Evolutionary conservation across 2,888 invertebrate genomes (phyloP).

Genomic region (Smittia aterrima): DNA sequence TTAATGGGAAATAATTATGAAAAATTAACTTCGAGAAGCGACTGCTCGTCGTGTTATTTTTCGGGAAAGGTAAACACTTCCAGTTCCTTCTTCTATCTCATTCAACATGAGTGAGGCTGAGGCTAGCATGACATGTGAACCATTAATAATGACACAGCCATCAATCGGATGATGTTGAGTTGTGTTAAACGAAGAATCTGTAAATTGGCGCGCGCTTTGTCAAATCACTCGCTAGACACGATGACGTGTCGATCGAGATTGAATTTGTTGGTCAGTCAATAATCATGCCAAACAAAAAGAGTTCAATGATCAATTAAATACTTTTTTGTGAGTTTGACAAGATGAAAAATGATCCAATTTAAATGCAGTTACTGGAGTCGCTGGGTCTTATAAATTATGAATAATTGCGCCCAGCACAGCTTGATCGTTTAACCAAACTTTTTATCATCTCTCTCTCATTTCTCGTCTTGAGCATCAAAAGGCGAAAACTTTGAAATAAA

Average conservation of each 20-base stretch:
- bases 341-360: constrained; percentile 15
- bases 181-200: not conserved
- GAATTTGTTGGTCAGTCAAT: not conserved
- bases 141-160: constrained; percentile 27
- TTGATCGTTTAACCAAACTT: constrained; percentile 14
- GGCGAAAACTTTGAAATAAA: not conserved
- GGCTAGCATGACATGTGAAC: constrained; percentile 9
- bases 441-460: not conserved
- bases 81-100: not conserved
- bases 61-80: constrained; percentile 12
- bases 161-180: constrained; percentile 4
- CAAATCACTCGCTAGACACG: constrained; percentile 9
- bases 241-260: not conserved
- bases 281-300: not conserved
- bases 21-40: constrained; percentile 33
- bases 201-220: constrained; percentile 26
- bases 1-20: constrained; percentile 31
- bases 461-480: not conserved
- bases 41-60: not conserved
- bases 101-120: no score
- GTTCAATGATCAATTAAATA: constrained; percentile 25
- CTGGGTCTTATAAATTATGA: constrained; percentile 8
- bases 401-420: not conserved
- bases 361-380: constrained; percentile 12
- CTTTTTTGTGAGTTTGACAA: not conserved